Conservation (phyloP, 2,797 vertebrate genomes). For the Pterois miles region DNA sequence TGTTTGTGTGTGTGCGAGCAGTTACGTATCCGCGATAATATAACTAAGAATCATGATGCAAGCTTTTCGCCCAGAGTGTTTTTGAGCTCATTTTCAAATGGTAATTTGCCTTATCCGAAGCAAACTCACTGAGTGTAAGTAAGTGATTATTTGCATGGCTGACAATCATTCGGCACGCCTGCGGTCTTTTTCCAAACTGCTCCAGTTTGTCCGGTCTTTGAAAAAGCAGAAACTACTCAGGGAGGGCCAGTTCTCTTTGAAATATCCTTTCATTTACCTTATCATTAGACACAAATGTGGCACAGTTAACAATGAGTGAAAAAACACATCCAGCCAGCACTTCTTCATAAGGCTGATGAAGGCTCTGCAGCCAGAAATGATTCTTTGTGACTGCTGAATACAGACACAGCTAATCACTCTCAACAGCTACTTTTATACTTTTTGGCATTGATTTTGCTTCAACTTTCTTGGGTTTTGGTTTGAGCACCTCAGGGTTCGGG, state of each 20-base stretch:
- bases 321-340: slow-evolving; percentile 28
- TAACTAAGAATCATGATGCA: slow-evolving; percentile 88
- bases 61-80: slow-evolving; percentile 94
- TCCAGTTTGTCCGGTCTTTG: slow-evolving; percentile 92
- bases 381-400: slow-evolving; percentile 50
- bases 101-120: slow-evolving; percentile 97
- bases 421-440: slow-evolving; percentile 49
- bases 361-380: slow-evolving; percentile 53
- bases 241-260: slow-evolving; percentile 84
- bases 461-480: slow-evolving; percentile 41
- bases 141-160: slow-evolving; percentile 99
- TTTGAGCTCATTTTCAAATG: slow-evolving; percentile 98
- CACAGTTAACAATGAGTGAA: slow-evolving; percentile 58
- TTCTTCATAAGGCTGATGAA: slow-evolving; percentile 62
- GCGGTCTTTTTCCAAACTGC: slow-evolving; percentile 91
- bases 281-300: slow-evolving; percentile 78
- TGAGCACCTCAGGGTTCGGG: slow-evolving; percentile 49
- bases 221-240: slow-evolving; percentile 72
- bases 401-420: slow-evolving; percentile 61
- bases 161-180: slow-evolving; percentile 93
- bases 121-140: slow-evolving; percentile 96
- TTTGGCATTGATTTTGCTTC: slow-evolving; percentile 27
- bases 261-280: slow-evolving; percentile 85
- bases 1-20: slow-evolving; percentile 45
- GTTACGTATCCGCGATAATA: slow-evolving; percentile 80